A percentile compares a stretch with the other conserved stretches of the same genome.
Evolutionary conservation across 2,113 vertebrate species (phyloP).

Genomic region (Urocynchramus pylzowi): DNA sequence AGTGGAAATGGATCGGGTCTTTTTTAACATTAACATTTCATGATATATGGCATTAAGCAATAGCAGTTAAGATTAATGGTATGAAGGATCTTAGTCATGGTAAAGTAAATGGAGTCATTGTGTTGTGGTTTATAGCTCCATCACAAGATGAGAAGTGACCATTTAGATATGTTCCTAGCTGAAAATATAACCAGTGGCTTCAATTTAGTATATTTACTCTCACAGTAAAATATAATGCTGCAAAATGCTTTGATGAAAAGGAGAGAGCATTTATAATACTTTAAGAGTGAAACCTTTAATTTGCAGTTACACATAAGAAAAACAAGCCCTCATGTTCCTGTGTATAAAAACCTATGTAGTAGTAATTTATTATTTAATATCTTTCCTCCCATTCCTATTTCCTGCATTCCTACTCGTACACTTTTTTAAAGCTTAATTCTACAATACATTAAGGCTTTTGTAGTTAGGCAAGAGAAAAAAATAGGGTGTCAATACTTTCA

Average conservation of each 20-base stretch:
- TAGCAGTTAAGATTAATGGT: background rate
- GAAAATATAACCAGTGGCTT: background rate
- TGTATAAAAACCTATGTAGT: background rate
- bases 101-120: background rate
- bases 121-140: background rate
- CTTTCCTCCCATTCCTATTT: background rate
- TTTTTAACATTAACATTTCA: conserved; percentile 1
- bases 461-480: background rate
- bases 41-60: background rate
- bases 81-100: background rate
- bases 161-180: background rate
- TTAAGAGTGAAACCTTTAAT: background rate
- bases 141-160: background rate
- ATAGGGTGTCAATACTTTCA: background rate
- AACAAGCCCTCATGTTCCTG: background rate
- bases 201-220: background rate
- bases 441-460: background rate
- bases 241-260: background rate
- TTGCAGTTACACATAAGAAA: background rate
- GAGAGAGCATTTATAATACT: background rate
- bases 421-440: background rate
- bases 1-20: background rate
- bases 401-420: background rate
- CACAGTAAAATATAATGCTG: background rate
- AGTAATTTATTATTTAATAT: background rate